Evolutionary conservation across 2,113 vertebrate genomes (phyloP).

Genomic region (Phaethon lepturus): DNA sequence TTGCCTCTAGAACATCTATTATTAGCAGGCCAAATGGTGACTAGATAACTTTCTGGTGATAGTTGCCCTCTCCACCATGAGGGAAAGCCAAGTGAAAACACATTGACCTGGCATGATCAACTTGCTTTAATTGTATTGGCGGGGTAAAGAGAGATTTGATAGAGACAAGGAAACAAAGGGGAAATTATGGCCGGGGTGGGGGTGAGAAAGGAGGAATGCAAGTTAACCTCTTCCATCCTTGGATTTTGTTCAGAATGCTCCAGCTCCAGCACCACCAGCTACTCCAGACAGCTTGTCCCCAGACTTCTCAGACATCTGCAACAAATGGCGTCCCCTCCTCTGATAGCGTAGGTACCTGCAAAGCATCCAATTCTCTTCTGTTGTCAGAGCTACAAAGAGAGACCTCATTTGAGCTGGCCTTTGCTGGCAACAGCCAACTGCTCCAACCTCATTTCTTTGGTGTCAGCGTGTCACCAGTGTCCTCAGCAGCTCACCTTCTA

Average conservation of each 20-base stretch:
- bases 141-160: background rate
- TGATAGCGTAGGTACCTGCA: conserved; percentile 39
- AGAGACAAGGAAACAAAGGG: background rate
- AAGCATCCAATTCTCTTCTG: conserved; percentile 70
- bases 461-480: conserved; percentile 81
- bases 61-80: background rate
- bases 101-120: background rate
- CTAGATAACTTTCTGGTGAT: conserved; percentile 8
- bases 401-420: conserved; percentile 74
- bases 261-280: conserved; percentile 89
- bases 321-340: conserved; percentile 52
- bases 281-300: conserved; percentile 70
- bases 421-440: conserved; percentile 73
- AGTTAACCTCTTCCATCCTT: background rate
- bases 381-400: conserved; percentile 73
- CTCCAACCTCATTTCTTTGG: conserved; percentile 69
- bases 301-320: conserved; percentile 37
- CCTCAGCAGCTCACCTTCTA: conserved; percentile 87
- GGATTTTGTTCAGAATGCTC: conserved; percentile 84
- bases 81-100: background rate
- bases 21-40: conserved; percentile 12
- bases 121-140: background rate
- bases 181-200: background rate
- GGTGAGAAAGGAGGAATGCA: background rate
- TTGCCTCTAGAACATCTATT: conserved; percentile 23